Evolutionary conservation across 1,140 invertebrate species (phyloP), one percentile per base, ranked within the genome.

Genomic region (Probaryconus sp.): DNA sequence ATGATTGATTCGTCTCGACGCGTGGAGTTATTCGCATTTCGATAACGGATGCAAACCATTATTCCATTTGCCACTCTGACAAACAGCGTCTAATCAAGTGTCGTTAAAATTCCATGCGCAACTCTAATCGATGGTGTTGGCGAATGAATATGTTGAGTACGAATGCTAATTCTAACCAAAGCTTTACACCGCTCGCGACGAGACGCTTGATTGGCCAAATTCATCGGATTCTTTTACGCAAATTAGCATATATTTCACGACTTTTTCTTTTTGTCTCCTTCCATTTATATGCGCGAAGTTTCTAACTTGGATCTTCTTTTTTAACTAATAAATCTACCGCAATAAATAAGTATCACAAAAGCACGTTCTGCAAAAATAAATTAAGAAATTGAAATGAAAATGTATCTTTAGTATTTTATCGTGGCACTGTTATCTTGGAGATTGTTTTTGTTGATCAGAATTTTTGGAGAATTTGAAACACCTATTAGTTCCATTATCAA

Each of bases 71-170:
- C 43, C 47, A 63, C 30, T 48, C 13, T 13, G 18, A 24, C 69
- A 60, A 72, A 72, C 47, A 55, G 5, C 40, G 21, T 45, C 58
- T 64, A 71, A 71, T 71, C 58, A 58, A 71, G 48, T 63, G 21
- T 63, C 26, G 51, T 71, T 71, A 71, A 71, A 71, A 71, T 71
- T 71, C 68, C 58, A 51, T 17, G 37, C 50, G 50, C 50, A 9
- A 13, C 24, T 55, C 42, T 72, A 72, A 58, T 72, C 48, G 67
- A 61, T 55, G 40, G 43, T 30, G 31, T 50, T 58, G 18, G 43
- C 17, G 5, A 56, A 56, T 68, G 50, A 56, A 55, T 56, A 55
- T 40, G 64, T 68, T 58, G 50, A 47, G 40, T 55, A 43, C 43
- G 50, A 48, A 47, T 56, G 21, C 30, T 21, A 55, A 47, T 47